A percentile compares a stretch with the other conserved stretches of the same genome.
These are phyloP conservation scores for Ptiloglossa arizonensis DNA, from an alignment of 1,140 invertebrate species.

Conservation along the genomic window DNA sequence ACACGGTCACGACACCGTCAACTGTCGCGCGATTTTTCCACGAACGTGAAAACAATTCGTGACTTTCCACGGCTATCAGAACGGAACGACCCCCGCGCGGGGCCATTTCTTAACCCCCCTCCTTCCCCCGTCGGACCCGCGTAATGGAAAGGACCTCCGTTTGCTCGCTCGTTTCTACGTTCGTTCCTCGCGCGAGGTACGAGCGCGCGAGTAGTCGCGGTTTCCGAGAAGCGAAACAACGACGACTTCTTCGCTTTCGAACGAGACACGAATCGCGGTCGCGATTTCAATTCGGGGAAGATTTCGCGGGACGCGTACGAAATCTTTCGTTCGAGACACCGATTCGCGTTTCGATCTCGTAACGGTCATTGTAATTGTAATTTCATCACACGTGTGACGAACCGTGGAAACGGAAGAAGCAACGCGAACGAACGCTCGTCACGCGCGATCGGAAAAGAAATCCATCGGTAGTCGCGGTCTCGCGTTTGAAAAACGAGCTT, in stretches of 20 bases:
- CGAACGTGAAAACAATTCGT: conserved; percentile 44
- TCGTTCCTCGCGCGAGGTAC: not conserved
- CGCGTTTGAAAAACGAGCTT: not conserved
- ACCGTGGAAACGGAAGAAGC: no score
- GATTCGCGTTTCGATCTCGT: not conserved
- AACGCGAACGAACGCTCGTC: no score
- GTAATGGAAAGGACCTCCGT: conserved; percentile 55
- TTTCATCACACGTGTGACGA: no score
- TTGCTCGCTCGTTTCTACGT: conserved; percentile 35
- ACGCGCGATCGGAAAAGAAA: not conserved
- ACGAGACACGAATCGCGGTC: conserved; percentile 7
- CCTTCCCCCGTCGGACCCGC: conserved; percentile 15
- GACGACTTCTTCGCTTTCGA: conserved; percentile 17
- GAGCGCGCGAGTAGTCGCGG: no score
- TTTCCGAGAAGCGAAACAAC: not conserved
- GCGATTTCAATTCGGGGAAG: no score
- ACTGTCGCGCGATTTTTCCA: conserved; percentile 32
- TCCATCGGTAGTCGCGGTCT: not conserved
- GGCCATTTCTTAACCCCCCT: no score
- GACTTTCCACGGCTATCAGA: conserved; percentile 78
- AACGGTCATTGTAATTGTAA: no score
- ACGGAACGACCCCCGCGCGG: conserved; percentile 75
- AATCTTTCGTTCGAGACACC: not conserved
- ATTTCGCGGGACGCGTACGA: no score
- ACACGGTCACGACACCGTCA: conserved; percentile 9